Percentiles rank a stretch among this genome's conserved stretches.
Conservation (phyloP, 1,140 invertebrate genomes). For the Zeugodacus cucurbitae region DNA sequence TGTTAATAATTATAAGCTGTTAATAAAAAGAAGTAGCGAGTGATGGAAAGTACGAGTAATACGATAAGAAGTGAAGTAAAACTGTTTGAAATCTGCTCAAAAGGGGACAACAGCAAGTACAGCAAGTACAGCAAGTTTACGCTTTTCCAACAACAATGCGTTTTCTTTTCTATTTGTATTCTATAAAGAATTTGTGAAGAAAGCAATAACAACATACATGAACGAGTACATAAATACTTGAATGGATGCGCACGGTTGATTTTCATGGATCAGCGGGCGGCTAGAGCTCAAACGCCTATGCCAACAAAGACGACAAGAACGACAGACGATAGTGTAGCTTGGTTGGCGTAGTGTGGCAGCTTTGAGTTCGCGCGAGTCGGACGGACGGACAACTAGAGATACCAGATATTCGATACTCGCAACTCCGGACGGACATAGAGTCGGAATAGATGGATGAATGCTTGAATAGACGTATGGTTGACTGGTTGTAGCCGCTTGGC, state of each 20-base stretch:
- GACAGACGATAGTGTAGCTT: background rate
- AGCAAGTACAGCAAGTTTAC: background rate
- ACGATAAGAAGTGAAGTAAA: conserved; percentile 2
- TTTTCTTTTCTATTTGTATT: background rate
- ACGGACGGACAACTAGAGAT: too few species aligned
- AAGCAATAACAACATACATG: background rate
- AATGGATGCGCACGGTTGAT: conserved; percentile 55
- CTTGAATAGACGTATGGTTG: background rate
- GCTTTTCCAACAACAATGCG: conserved; percentile 13
- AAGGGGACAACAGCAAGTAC: background rate
- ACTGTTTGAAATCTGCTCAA: background rate
- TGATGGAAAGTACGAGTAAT: background rate
- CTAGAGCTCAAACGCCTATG: conserved; percentile 50
- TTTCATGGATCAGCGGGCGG: conserved; percentile 62
- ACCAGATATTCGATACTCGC: too few species aligned
- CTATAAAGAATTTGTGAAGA: background rate
- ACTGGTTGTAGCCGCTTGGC: background rate
- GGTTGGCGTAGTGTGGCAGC: background rate
- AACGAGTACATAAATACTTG: conserved; percentile 34
- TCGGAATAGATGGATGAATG: background rate
- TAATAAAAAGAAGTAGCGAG: background rate
- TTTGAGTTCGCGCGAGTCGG: background rate
- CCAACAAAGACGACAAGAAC: background rate
- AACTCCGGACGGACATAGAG: background rate
- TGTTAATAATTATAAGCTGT: background rate